phyloP scores from a whole-genome alignment of 2,797 vertebrate genomes.

The Takifugu ocellatus region DNA sequence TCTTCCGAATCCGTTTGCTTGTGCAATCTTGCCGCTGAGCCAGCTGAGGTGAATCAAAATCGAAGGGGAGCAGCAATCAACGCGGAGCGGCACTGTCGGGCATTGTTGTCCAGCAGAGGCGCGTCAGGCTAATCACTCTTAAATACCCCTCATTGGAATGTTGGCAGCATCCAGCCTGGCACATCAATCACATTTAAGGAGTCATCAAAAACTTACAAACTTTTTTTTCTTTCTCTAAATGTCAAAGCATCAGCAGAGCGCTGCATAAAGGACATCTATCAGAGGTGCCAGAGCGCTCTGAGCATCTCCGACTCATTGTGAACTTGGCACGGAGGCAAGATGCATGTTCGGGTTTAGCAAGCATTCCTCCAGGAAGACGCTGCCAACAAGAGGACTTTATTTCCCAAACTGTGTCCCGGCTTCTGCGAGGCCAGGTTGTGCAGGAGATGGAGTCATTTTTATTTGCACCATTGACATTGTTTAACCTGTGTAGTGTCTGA shows the following conservation, averaged over 20 bases:
- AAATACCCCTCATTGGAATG: conserved; percentile 27
- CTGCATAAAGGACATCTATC: conserved; percentile 37
- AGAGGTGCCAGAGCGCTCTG: conserved; percentile 8
- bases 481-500: too few species aligned
- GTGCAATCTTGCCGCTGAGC: conserved; percentile 19
- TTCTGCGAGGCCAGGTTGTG: too few species aligned
- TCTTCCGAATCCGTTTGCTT: conserved; percentile 5
- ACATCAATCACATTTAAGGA: conserved; percentile 44
- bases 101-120: conserved; percentile 26
- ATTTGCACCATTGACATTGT: too few species aligned
- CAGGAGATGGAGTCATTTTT: too few species aligned
- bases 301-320: conserved; percentile 7
- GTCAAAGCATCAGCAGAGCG: conserved; percentile 30
- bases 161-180: conserved; percentile 23
- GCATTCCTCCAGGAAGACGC: neutral
- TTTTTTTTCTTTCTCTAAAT: conserved; percentile 50
- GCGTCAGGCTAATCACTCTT: conserved; percentile 52
- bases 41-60: conserved; percentile 33
- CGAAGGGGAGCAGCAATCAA: conserved; percentile 10
- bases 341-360: neutral
- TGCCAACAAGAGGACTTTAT: too few species aligned
- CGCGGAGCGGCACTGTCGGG: conserved; percentile 37
- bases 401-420: too few species aligned
- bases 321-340: conserved; percentile 1
- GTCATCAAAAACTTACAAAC: conserved; percentile 43